Base-by-base conservation (phyloP, 1,140 invertebrate genomes). In the Muscidifurax raptorellus region DNA sequence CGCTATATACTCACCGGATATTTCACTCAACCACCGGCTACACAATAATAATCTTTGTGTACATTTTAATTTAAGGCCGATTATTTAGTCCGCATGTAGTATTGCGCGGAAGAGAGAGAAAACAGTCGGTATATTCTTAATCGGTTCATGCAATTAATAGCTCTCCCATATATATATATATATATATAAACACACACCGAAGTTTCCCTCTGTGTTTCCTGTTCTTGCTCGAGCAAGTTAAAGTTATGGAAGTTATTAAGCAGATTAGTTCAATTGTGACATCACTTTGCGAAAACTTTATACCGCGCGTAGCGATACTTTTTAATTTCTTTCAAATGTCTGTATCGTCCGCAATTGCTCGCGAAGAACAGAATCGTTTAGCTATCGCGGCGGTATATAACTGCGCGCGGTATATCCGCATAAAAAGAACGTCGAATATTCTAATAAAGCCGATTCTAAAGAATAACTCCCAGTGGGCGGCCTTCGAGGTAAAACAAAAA, bases 51-150 rank as follows among this genome's bases (percentile, higher is more conserved):
- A 75, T 66, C 52, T 5, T 22, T 59, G 9, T 25, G 44, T 27
- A 18, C 22, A 83, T 76, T 44, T 77, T 77, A 30, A 67, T 76
- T 76, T 66, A 18, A 64, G 28, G 10, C 76, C n/a, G 52, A 64
- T 78, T 78, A 78, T 64, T 59, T 44, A 12, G 3, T 52, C 22
- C 27, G 64, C 28, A 12, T 22, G 30, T 32, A 40, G 28, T 18
- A 0, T 59, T n/a, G 52, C 52, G 52, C n/a, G 52, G 18, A n/a
- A 44, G 22, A 75, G 72, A 75, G 32, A 75, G 36, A 75, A 75
- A 75, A n/a, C 52, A 59, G 52, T n/a, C 52, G 52, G 52, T 59
- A 2, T 28, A 22, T 32, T 30, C 30, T 75, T 30, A 75, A 36
- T 75, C 72, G 36, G 22, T 78, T 64, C 32, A 75, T 30, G 36